These are phyloP conservation scores for Heliconius ethilla DNA, from an alignment of 2,888 invertebrate species.

Conservation along the genomic window DNA sequence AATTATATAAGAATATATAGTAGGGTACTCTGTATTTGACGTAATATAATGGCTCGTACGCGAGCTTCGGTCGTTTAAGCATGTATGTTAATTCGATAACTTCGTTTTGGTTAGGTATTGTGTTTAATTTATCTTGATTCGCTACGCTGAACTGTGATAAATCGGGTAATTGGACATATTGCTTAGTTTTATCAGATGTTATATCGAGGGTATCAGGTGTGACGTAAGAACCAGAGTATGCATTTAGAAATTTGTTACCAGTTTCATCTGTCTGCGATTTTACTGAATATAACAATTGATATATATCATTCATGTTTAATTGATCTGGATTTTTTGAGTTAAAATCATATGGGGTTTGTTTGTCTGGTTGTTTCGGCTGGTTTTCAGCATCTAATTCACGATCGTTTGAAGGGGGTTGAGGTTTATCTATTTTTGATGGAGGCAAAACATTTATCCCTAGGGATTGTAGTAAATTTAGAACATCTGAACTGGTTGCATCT, in stretches of 20 bases:
- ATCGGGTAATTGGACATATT: conserved; percentile 45
- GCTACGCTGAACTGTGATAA: conserved; percentile 51
- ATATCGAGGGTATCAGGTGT: conserved; percentile 21
- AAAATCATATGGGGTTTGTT: background rate
- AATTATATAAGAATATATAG: conserved; percentile 51
- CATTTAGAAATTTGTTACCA: background rate
- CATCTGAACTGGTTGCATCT: background rate
- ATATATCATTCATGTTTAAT: background rate
- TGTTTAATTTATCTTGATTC: conserved; percentile 56
- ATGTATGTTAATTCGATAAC: conserved; percentile 65
- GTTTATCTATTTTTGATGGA: background rate
- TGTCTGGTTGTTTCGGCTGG: background rate
- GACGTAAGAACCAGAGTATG: conserved; percentile 12
- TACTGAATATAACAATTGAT: conserved; percentile 1
- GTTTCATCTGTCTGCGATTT: background rate
- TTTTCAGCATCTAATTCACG: background rate
- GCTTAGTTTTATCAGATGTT: conserved; percentile 37
- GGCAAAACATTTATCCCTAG: background rate
- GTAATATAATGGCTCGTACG: conserved; percentile 61
- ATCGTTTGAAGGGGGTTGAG: background rate
- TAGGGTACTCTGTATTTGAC: conserved; percentile 67
- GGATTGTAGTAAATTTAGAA: background rate
- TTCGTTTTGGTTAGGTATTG: conserved; percentile 48
- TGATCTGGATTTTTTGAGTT: background rate
- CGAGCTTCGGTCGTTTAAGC: conserved; percentile 56